Base-by-base conservation (phyloP, 2,888 invertebrate species). In the Scaptomyza reducta region DNA sequence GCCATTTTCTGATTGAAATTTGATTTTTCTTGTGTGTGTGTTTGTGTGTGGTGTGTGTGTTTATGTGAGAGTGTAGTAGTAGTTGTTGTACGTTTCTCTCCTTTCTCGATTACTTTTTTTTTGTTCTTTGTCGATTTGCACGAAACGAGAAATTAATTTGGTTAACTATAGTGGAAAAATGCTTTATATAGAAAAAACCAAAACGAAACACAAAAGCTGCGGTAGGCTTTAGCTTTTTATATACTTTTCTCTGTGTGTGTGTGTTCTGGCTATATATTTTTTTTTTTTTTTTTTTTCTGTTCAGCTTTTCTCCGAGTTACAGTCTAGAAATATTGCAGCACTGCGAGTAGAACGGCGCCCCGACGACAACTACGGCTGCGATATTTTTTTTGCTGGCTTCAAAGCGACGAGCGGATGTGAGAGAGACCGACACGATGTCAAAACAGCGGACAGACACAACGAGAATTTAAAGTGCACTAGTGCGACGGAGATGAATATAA, bases 1-100 rank as follows among this genome's bases (percentile, higher is more conserved):
- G 97, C 97, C 97, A 97, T 97, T 95, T 95, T 91, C 88, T 89
- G 84, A 87, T 87, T 87, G 88, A 82, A 90, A 90, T 90, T 90
- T 90, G 88, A 90, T 90, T 88, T 88, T 89, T 79, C 81, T 80
- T 88, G 74, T 84, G 73, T 81, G 74, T 85, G 74, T 74, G 75
- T 79, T 58, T 73, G 68, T n/a, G n/a, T n/a, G n/a, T n/a, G n/a
- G 73, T 81, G 74, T 85, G 75, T 79, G 61, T 73, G 68, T 75
- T 65, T 81, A 75, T 59, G 79, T 84, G 70, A 64, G 67, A 61
- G 70, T 83, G 76, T 71, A 61, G 71, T 71, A 61, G 71, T 66
- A 56, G 76, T 16, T 46, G 46, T 81, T 75, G 76, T 70, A 83
- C 70, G 85, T 77, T 78, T 85, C 79, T 80, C 68, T 81, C 72